A percentile compares a stretch with the other conserved stretches of the same genome.
phyloP scores from a whole-genome alignment of 2,888 invertebrate genomes.

The Nyleta sp. region DNA sequence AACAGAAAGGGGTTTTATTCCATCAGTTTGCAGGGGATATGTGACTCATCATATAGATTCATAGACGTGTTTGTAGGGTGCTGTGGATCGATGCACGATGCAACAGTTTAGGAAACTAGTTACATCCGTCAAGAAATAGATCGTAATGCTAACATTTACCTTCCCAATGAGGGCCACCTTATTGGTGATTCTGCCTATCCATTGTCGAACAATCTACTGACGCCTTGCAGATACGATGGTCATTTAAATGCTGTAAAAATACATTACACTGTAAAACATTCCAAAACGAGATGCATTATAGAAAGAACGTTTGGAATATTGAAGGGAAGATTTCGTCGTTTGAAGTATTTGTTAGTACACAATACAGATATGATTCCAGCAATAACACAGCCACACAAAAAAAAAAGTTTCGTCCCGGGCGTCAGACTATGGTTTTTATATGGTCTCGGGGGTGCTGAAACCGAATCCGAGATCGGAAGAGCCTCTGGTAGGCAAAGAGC shows the following conservation, averaged over 20 bases:
- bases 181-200: slow-evolving; percentile 29
- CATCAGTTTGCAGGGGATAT: slow-evolving; percentile 29
- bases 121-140: background rate
- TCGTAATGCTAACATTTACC: background rate
- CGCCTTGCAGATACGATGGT: slow-evolving; percentile 26
- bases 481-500: too few relatives aligned
- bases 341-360: background rate
- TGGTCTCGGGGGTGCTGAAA: too few relatives aligned
- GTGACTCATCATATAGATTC: slow-evolving; percentile 17
- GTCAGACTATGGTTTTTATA: too few relatives aligned
- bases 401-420: too few relatives aligned
- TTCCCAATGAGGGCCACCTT: slow-evolving; percentile 7
- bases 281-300: slow-evolving; percentile 16
- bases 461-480: too few relatives aligned
- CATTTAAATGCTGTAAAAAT: slow-evolving; percentile 16
- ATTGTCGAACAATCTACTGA: background rate
- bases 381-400: too few relatives aligned
- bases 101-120: slow-evolving; percentile 18
- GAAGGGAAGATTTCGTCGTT: slow-evolving; percentile 13
- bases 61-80: slow-evolving; percentile 35
- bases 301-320: slow-evolving; percentile 24
- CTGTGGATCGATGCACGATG: slow-evolving; percentile 36
- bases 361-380: background rate
- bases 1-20: slow-evolving; percentile 36
- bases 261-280: slow-evolving; percentile 17